Evolutionary conservation across 64 coral and sea anemone genomes (phyloP).

Genomic region (Acropora tenuis): DNA sequence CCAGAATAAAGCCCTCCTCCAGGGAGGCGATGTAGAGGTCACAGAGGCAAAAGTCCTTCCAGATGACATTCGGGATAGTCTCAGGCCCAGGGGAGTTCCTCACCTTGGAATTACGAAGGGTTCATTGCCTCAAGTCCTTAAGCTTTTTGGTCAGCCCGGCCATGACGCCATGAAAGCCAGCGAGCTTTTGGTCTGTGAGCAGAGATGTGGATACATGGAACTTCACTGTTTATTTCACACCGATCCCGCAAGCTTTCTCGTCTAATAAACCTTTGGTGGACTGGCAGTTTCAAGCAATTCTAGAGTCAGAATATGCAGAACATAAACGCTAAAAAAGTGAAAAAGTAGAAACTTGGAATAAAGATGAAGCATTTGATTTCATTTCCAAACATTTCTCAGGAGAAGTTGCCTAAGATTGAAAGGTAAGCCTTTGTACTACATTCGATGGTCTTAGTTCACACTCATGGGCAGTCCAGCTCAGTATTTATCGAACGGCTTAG

Average conservation of each 20-base stretch:
- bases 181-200: neutral
- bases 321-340: neutral
- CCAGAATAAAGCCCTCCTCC: too few species aligned
- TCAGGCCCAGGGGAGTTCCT: too few species aligned
- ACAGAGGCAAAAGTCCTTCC: too few species aligned
- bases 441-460: neutral
- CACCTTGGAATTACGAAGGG: too few species aligned
- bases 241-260: neutral
- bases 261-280: too few species aligned
- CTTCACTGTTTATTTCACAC: neutral
- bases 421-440: neutral
- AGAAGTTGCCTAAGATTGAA: conserved; percentile 5
- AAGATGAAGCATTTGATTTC: neutral
- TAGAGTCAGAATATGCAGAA: neutral
- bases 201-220: neutral
- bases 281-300: neutral
- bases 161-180: neutral
- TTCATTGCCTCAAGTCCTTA: neutral
- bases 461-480: neutral
- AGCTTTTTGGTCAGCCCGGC: too few species aligned
- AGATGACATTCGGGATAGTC: too few species aligned
- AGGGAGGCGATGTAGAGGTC: too few species aligned
- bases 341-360: neutral
- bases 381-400: neutral
- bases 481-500: neutral